These are phyloP conservation scores for Osmerus mordax DNA, from an alignment of 2,113 vertebrate genomes.

Conservation along the genomic window DNA sequence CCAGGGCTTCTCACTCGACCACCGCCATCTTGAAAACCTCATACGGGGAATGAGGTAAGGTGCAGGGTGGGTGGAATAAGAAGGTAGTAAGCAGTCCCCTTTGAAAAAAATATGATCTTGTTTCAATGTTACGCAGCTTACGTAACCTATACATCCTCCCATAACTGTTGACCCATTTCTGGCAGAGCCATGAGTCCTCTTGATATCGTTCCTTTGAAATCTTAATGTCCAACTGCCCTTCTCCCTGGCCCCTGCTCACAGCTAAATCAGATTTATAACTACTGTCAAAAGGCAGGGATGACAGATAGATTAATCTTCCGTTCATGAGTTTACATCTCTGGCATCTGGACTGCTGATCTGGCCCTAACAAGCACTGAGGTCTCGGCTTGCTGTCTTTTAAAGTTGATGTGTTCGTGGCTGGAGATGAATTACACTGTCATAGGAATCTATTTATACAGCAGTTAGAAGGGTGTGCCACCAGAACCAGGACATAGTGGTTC, in stretches of 20 bases:
- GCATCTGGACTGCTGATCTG: conserved; percentile 84
- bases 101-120: background rate
- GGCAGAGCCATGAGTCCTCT: conserved; percentile 54
- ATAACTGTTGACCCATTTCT: conserved; percentile 61
- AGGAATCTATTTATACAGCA: conserved; percentile 84
- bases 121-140: conserved; percentile 33
- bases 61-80: background rate
- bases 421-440: conserved; percentile 87
- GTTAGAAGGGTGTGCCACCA: conserved; percentile 76
- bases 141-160: conserved; percentile 18
- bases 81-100: background rate
- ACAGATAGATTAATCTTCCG: conserved; percentile 88
- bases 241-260: conserved; percentile 67
- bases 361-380: conserved; percentile 83
- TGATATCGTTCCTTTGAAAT: conserved; percentile 71
- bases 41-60: background rate
- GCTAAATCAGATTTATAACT: conserved; percentile 89
- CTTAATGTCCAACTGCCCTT: conserved; percentile 64
- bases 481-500: conserved; percentile 76
- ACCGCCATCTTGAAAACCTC: conserved; percentile 53
- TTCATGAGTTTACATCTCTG: conserved; percentile 83
- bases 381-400: conserved; percentile 82
- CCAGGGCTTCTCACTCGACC: conserved; percentile 41
- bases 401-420: conserved; percentile 82
- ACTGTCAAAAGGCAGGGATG: conserved; percentile 82